Percentiles rank a stretch among this genome's conserved stretches.
Conservation (phyloP, 92 coral and sea anemone genomes). For the Zoanthus solanderi region DNA sequence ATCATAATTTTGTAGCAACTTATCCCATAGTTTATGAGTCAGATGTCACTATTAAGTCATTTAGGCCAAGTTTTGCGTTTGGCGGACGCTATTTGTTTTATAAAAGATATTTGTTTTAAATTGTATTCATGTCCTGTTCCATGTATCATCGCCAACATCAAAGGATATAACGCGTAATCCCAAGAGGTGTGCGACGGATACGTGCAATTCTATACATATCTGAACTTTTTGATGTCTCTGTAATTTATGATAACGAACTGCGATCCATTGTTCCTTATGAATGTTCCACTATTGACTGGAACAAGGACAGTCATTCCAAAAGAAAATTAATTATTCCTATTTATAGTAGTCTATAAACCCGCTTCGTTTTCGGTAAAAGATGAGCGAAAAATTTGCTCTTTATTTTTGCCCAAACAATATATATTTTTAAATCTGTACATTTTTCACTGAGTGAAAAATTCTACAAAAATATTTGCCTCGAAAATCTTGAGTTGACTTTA, state of each 20-base stretch:
- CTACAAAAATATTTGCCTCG: neutral
- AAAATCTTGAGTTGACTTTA: neutral
- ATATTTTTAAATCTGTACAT: no score
- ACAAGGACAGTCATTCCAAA: neutral
- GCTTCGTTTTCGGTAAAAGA: no score
- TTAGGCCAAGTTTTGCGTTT: neutral
- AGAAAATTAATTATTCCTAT: neutral
- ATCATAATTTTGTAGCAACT: neutral
- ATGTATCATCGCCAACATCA: neutral
- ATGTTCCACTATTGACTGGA: neutral
- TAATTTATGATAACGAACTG: neutral
- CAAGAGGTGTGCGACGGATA: neutral
- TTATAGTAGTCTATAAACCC: neutral
- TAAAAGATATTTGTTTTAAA: neutral
- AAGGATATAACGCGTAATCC: neutral
- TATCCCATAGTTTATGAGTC: neutral
- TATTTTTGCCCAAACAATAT: no score
- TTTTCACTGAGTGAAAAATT: neutral
- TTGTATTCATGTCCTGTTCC: neutral
- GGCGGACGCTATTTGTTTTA: neutral
- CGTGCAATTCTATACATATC: neutral
- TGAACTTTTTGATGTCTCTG: neutral
- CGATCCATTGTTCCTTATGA: neutral
- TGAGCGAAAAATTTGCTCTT: neutral
- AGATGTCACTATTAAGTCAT: neutral